phyloP scores from a whole-genome alignment of 2,888 invertebrate species.

The Dascillus cervinus region DNA sequence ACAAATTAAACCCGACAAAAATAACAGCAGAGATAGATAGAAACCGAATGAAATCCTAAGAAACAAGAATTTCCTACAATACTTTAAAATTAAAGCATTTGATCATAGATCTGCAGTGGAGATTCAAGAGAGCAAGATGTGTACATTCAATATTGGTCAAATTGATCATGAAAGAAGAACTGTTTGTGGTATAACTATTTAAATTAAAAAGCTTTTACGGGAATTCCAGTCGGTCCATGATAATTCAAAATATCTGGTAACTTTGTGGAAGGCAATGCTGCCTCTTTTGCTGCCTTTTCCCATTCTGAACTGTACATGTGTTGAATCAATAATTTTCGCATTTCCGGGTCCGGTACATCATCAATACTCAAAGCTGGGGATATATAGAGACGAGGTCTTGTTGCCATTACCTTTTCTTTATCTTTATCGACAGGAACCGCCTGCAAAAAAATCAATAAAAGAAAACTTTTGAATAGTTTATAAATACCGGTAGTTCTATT shows the following conservation, averaged over 20 bases:
- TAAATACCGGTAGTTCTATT: constrained; percentile 2
- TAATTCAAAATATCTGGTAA: background rate
- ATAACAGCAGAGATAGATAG: no score
- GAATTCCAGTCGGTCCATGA: background rate
- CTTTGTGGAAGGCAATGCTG: constrained; percentile 21
- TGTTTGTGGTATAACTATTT: no score
- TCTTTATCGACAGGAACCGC: constrained; percentile 11
- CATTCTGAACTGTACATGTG: constrained; percentile 37
- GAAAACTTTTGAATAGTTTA: background rate
- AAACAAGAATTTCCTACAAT: no score
- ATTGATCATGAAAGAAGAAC: no score
- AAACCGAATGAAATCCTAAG: no score
- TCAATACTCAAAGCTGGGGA: constrained; percentile 39
- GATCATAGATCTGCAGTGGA: no score
- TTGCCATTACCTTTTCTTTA: constrained; percentile 30
- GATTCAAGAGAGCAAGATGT: no score
- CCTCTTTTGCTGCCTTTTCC: constrained; percentile 31
- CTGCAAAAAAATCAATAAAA: constrained; percentile 4
- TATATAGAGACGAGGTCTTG: constrained; percentile 33
- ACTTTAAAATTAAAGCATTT: no score
- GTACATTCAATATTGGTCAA: no score
- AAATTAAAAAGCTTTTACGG: no score
- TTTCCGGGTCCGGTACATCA: constrained; percentile 35
- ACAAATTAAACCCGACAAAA: no score
- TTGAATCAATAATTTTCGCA: constrained; percentile 31